These are phyloP conservation scores for Aepyceros melampus DNA, from an alignment of 2,113 vertebrate genomes.

Conservation along the genomic window DNA sequence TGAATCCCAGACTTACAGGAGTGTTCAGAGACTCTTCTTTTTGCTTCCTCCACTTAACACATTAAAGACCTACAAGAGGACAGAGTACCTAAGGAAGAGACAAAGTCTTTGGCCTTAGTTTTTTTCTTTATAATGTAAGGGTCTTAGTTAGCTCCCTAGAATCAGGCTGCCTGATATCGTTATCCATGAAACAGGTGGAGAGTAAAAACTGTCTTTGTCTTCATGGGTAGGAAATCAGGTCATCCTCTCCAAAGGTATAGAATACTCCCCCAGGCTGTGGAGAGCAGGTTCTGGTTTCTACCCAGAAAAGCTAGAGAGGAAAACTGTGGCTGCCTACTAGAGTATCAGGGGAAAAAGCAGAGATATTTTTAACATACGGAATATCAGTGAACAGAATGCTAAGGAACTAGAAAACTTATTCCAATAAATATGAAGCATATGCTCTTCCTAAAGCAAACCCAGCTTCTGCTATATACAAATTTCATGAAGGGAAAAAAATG, in stretches of 20 bases:
- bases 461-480: slow-evolving; percentile 70
- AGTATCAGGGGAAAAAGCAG: slow-evolving; percentile 55
- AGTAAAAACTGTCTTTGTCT: slow-evolving; percentile 32
- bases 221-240: slow-evolving; percentile 57
- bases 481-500: slow-evolving; percentile 60
- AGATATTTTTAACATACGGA: slow-evolving; percentile 74
- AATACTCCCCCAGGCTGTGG: slow-evolving; percentile 35
- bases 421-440: slow-evolving; percentile 74
- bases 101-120: neutral
- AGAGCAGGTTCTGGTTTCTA: slow-evolving; percentile 56
- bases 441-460: slow-evolving; percentile 65
- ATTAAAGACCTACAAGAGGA: neutral
- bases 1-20: neutral
- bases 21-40: neutral
- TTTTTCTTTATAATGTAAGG: slow-evolving; percentile 27
- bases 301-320: slow-evolving; percentile 60
- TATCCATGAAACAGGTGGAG: neutral
- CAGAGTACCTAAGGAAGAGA: neutral
- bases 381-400: slow-evolving; percentile 76
- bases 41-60: neutral
- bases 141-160: neutral
- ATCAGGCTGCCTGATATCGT: neutral
- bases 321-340: slow-evolving; percentile 72
- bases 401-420: slow-evolving; percentile 71
- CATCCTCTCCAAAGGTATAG: slow-evolving; percentile 33